phyloP scores from a whole-genome alignment of 2,797 vertebrate species.

The Oreochromis mossambicus region DNA sequence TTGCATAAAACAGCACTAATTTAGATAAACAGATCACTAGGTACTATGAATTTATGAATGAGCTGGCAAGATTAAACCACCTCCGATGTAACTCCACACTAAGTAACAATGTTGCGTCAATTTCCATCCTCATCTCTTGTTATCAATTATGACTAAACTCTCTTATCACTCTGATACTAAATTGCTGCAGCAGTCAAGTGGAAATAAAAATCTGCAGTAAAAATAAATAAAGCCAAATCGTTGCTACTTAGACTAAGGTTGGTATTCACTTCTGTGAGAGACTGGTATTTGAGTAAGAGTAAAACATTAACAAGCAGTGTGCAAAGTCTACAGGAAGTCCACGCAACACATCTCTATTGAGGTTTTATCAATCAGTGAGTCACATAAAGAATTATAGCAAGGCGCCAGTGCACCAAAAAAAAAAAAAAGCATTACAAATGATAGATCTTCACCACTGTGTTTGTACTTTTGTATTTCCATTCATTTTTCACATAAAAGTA shows the following conservation, averaged over 20 bases:
- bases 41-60: neutral
- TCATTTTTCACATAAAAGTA: neutral
- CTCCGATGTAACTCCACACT: conserved; percentile 8
- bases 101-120: conserved; percentile 4
- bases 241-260: neutral
- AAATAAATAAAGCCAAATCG: conserved; percentile 13
- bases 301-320: conserved; percentile 74
- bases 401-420: neutral
- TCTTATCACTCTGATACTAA: conserved; percentile 10
- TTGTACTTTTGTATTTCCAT: neutral
- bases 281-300: conserved; percentile 68
- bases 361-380: conserved; percentile 13
- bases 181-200: conserved; percentile 10
- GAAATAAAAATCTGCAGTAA: conserved; percentile 25
- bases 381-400: neutral
- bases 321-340: conserved; percentile 67
- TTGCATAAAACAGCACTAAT: neutral
- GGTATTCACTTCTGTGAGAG: conserved; percentile 31
- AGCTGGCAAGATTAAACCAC: neutral
- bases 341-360: neutral
- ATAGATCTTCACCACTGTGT: neutral
- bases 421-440: neutral
- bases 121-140: conserved; percentile 9
- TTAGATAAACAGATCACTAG: neutral
- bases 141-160: conserved; percentile 31